Evolutionary conservation across 2,113 vertebrate genomes (phyloP).

Genomic region (Otolemur garnettii): DNA sequence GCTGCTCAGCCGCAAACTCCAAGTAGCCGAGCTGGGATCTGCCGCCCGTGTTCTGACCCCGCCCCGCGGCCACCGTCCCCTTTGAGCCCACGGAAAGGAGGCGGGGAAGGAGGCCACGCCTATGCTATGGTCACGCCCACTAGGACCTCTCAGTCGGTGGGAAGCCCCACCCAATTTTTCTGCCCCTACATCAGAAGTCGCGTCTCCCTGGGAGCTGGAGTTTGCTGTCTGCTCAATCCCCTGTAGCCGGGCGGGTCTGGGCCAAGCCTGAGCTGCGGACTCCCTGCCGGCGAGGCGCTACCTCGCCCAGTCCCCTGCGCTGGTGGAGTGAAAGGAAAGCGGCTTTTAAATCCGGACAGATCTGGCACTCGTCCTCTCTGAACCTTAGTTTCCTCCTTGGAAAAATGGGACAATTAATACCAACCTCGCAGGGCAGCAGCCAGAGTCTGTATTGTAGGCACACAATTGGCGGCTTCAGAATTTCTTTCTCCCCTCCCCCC

Average conservation of each 20-base stretch:
- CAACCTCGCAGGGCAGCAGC: neutral
- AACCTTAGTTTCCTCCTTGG: neutral
- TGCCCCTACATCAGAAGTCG: neutral
- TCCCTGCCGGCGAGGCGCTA: fast-evolving
- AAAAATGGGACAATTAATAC: constrained; percentile 23
- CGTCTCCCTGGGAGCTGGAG: neutral
- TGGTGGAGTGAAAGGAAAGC: neutral
- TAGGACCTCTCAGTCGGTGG: fast-evolving
- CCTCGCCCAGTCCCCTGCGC: neutral
- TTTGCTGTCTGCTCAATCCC: fast-evolving
- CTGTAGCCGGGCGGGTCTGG: neutral
- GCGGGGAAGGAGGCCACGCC: neutral
- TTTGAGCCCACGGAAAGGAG: constrained; percentile 60
- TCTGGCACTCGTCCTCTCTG: neutral
- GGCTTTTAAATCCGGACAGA: neutral
- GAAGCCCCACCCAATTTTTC: constrained; percentile 39
- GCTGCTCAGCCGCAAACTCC: constrained; percentile 8
- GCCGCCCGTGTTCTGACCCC: constrained; percentile 58
- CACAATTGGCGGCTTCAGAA: neutral
- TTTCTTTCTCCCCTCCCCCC: neutral
- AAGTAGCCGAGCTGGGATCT: neutral
- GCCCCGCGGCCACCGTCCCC: neutral
- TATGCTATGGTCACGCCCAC: fast-evolving
- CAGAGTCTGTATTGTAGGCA: neutral
- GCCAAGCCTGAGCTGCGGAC: neutral